Base-by-base conservation (phyloP, 2,888 invertebrate species). In the Sarcophaga carnaria region DNA sequence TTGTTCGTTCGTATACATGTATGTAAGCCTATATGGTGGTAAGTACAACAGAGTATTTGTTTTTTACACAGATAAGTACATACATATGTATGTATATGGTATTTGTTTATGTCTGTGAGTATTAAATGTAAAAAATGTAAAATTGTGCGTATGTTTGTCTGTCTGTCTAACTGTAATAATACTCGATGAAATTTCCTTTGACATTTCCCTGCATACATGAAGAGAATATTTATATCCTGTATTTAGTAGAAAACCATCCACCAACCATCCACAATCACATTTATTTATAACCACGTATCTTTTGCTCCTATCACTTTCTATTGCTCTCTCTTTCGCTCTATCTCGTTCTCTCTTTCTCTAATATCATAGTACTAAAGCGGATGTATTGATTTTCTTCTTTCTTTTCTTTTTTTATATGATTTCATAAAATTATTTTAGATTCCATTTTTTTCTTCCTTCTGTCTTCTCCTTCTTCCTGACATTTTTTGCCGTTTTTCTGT, bases 221-320 rank as follows among this genome's bases (percentile, higher is more conserved):
- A 59, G 78, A 59, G 78, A 77, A 63, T 80, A 86, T 83, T 78
- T 80, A 83, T 84, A 87, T 87, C 79, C 84, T 85, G 87, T 79
- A 64, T 85, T 75, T 76, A 69, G 45, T 74, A 70, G n/a, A 14
- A 54, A 54, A 54, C 17, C 37, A 37, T 37, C 37, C 8, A 37
- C 37, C 37, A 54, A 4, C 17, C 54, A 54, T 17, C 17, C 17
- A 47, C 67, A 67, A 37, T 17, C 14, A 45, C 49, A 74, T 45
- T 10, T 70, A 70, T 6, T 70, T 70, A 54, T 54, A 54, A 54
- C 54, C 17, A 17, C 54, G 17, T 17, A 17, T 54, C 45, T 17
- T 37, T 2, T 37, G 37, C 8, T 37, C 37, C 10, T 37, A 69
- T 37, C 12, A 27, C 20, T 45, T 20, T 67, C 14, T 59, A 37